Evolutionary conservation across 92 coral and sea anemone species (phyloP).

Genomic region (Palythoa grandis): DNA sequence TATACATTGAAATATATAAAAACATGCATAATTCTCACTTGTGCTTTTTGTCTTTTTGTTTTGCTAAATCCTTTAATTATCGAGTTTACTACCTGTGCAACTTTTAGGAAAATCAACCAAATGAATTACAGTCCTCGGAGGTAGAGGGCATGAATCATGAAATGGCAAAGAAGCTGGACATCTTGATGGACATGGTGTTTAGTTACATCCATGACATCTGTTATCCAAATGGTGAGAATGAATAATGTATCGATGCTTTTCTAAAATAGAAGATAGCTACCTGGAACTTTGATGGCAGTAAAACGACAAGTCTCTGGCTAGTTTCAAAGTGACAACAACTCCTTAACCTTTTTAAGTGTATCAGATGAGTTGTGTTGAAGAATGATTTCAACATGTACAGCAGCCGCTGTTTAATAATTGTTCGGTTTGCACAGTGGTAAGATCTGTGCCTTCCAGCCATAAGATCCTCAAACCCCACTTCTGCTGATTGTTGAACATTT

Average conservation of each 20-base stretch:
- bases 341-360: no score
- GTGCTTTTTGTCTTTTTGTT: background rate
- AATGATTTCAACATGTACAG: no score
- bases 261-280: background rate
- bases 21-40: background rate
- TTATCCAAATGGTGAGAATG: slow-evolving; percentile 72
- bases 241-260: background rate
- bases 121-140: slow-evolving; percentile 12
- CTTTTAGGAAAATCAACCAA: slow-evolving; percentile 33
- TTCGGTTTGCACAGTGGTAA: no score
- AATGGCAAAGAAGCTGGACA: slow-evolving; percentile 89
- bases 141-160: slow-evolving; percentile 63
- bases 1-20: background rate
- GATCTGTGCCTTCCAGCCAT: background rate
- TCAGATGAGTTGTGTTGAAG: no score
- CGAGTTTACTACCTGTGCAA: background rate
- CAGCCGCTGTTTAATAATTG: no score
- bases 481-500: background rate
- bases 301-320: background rate
- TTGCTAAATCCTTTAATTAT: background rate
- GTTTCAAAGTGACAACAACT: background rate
- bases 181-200: slow-evolving; percentile 76
- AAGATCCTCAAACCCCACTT: no score
- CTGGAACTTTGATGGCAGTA: background rate
- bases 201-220: slow-evolving; percentile 65